A percentile compares a stretch with the other conserved stretches of the same genome.
These are phyloP conservation scores for Orchesella cincta DNA, from an alignment of 1,140 invertebrate species.

Conservation along the genomic window DNA sequence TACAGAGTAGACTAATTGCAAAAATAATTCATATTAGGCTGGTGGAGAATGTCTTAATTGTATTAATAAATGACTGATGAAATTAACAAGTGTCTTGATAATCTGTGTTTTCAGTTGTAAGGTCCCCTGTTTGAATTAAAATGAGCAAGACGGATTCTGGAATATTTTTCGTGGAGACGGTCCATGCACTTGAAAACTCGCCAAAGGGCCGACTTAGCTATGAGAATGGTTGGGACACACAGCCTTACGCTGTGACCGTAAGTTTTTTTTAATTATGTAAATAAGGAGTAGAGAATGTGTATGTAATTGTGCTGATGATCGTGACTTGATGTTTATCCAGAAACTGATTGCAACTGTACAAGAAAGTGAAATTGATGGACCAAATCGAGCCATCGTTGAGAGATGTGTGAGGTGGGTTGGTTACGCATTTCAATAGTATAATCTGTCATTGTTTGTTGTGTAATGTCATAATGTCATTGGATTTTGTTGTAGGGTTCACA, in stretches of 20 bases:
- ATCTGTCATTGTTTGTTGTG: no score
- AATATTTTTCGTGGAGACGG: not conserved
- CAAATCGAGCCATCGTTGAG: not conserved
- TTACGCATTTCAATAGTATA: no score
- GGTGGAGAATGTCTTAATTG: not conserved
- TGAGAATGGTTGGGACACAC: constrained; percentile 45
- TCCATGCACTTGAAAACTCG: constrained; percentile 37
- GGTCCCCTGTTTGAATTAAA: no score
- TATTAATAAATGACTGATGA: not conserved
- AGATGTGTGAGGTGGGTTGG: not conserved
- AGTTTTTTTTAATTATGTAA: constrained; percentile 26
- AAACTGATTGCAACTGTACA: not conserved
- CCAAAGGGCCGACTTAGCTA: constrained; percentile 41
- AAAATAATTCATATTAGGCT: not conserved
- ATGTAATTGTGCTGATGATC: constrained; percentile 17
- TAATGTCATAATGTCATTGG: not conserved
- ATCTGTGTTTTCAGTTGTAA: not conserved
- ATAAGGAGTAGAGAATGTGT: constrained; percentile 17
- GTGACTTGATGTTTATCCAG: not conserved
- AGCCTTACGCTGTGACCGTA: constrained; percentile 35
- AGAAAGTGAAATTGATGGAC: not conserved
- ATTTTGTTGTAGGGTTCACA: not conserved
- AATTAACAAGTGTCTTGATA: not conserved
- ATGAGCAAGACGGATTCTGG: no score
- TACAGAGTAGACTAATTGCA: not conserved